These are phyloP conservation scores for Bilobella aurantiaca DNA, from an alignment of 1,140 invertebrate genomes.

Conservation along the genomic window DNA sequence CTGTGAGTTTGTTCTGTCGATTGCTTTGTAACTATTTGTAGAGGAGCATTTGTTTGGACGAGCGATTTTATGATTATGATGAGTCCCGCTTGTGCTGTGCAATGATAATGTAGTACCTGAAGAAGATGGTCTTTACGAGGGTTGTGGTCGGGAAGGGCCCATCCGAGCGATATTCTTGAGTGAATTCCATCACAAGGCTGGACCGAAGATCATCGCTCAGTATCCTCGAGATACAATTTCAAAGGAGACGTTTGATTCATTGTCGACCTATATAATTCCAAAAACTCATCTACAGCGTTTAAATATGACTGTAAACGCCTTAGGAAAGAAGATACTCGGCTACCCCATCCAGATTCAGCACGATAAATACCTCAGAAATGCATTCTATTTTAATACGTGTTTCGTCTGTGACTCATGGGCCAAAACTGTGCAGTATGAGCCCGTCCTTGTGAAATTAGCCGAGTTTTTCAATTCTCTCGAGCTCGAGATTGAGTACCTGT, in stretches of 20 bases:
- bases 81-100: too few species aligned
- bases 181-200: slow-evolving; percentile 73
- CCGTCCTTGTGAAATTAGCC: slow-evolving; percentile 82
- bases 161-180: slow-evolving; percentile 54
- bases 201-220: slow-evolving; percentile 61
- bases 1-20: too few species aligned
- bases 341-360: slow-evolving; percentile 84
- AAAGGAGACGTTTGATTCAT: slow-evolving; percentile 85
- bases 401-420: slow-evolving; percentile 84
- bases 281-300: slow-evolving; percentile 81
- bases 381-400: slow-evolving; percentile 88
- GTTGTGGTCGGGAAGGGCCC: slow-evolving; percentile 47
- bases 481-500: slow-evolving; percentile 38
- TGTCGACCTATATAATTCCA: slow-evolving; percentile 89
- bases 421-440: slow-evolving; percentile 81
- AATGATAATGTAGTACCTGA: too few species aligned
- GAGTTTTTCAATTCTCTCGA: slow-evolving; percentile 61
- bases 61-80: too few species aligned
- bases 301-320: slow-evolving; percentile 75
- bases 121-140: slow-evolving; percentile 39
- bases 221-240: slow-evolving; percentile 79
- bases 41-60: too few species aligned
- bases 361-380: slow-evolving; percentile 83
- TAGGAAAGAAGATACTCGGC: slow-evolving; percentile 82
- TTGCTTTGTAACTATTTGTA: too few species aligned